A percentile compares a stretch with the other conserved stretches of the same genome.
These are phyloP conservation scores for Cherax quadricarinatus DNA, from an alignment of 1,140 invertebrate genomes.

Conservation along the genomic window DNA sequence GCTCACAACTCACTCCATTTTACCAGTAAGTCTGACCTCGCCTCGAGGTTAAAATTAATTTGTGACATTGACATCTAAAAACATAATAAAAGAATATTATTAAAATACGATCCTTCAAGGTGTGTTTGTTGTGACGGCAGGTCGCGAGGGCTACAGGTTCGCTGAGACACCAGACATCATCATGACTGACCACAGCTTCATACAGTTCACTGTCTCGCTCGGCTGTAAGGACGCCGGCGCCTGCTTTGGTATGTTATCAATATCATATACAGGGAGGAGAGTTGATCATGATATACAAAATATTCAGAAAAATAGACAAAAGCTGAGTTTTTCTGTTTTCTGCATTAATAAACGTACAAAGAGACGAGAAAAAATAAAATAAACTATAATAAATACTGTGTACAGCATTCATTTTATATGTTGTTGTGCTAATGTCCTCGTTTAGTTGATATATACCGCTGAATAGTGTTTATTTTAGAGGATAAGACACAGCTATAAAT, in stretches of 20 bases:
- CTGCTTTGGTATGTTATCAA: slow-evolving; percentile 76
- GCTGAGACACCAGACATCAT: slow-evolving; percentile 78
- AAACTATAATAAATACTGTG: too few relatives aligned
- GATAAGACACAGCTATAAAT: too few relatives aligned
- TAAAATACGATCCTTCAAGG: background rate
- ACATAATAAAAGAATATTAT: too few relatives aligned
- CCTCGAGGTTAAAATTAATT: too few relatives aligned
- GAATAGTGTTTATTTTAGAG: too few relatives aligned
- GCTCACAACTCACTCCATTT: slow-evolving; percentile 35
- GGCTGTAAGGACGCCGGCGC: slow-evolving; percentile 75
- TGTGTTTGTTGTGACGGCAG: background rate
- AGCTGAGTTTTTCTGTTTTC: background rate
- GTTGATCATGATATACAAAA: background rate
- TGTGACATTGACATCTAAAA: too few relatives aligned
- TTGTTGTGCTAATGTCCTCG: too few relatives aligned
- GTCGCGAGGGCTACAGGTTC: slow-evolving; percentile 75
- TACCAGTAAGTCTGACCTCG: slow-evolving; percentile 17
- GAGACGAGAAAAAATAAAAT: too few relatives aligned
- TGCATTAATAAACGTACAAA: too few relatives aligned
- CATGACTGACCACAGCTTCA: slow-evolving; percentile 75
- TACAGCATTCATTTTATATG: too few relatives aligned
- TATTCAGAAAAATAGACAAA: background rate
- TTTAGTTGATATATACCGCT: too few relatives aligned
- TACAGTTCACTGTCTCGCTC: slow-evolving; percentile 77
- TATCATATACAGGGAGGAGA: background rate